Evolutionary conservation across 2,113 vertebrate species (phyloP).

Genomic region (Microcebus murinus): DNA sequence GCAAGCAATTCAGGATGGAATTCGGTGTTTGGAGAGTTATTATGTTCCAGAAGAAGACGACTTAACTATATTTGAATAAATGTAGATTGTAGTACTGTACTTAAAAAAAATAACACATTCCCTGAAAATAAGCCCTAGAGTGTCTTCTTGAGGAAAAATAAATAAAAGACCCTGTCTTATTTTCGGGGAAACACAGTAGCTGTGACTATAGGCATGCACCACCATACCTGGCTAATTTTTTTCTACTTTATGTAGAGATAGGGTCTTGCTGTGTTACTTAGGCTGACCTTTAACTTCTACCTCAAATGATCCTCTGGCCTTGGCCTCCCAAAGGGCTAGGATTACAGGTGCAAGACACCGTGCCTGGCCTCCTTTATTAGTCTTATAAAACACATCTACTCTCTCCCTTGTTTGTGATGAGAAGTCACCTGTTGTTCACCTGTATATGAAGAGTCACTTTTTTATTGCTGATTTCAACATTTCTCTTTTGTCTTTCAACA

Average conservation of each 20-base stretch:
- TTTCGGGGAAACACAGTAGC: not conserved
- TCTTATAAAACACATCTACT: not conserved
- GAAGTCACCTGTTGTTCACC: not conserved
- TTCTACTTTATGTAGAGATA: not conserved
- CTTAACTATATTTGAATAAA: too few species aligned
- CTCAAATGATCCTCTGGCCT: fast-evolving
- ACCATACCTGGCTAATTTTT: not conserved
- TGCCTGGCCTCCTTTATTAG: not conserved
- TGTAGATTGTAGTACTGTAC: too few species aligned
- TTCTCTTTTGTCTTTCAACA: not conserved
- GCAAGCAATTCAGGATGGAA: too few species aligned
- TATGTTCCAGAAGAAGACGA: too few species aligned
- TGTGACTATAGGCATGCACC: not conserved
- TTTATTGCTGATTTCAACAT: not conserved
- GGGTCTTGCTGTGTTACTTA: not conserved
- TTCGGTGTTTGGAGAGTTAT: too few species aligned
- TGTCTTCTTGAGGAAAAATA: too few species aligned
- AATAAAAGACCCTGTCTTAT: too few species aligned
- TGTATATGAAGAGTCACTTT: not conserved
- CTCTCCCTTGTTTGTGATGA: not conserved
- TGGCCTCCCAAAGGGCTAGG: not conserved
- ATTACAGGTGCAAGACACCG: not conserved
- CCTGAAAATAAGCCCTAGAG: too few species aligned
- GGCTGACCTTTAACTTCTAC: not conserved
- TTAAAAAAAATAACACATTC: too few species aligned